Evolutionary conservation across 2,113 vertebrate genomes (phyloP).

Genomic region (Anhinga rufa): DNA sequence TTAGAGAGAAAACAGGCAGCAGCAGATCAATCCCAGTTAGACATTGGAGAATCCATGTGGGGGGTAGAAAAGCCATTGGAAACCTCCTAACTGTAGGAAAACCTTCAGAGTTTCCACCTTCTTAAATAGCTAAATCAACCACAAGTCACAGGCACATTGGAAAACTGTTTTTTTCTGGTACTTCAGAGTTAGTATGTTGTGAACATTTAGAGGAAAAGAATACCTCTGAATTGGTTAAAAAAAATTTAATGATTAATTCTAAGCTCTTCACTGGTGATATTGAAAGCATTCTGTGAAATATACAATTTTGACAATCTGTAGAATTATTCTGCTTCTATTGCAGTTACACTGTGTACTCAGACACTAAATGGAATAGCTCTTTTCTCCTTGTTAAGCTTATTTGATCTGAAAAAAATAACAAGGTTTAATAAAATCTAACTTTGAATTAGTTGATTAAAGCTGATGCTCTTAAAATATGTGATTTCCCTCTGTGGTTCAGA

Average conservation of each 20-base stretch:
- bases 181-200: neutral
- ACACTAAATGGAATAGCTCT: neutral
- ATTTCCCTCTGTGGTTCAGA: constrained; percentile 7
- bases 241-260: neutral
- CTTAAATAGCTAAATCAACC: neutral
- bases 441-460: constrained; percentile 26
- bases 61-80: neutral
- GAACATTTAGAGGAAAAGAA: neutral
- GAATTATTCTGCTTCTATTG: neutral
- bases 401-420: neutral
- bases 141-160: neutral
- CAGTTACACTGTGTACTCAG: neutral
- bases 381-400: neutral
- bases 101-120: neutral
- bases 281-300: neutral
- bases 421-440: neutral
- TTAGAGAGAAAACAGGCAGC: neutral
- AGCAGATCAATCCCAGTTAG: neutral
- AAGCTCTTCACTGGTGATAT: neutral
- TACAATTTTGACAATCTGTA: neutral
- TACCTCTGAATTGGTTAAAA: neutral
- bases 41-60: neutral
- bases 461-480: constrained; percentile 1
- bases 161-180: neutral
- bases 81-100: neutral